Evolutionary conservation across 64 coral and sea anemone genomes (phyloP), one percentile per base, ranked within the genome.

Genomic region (Actinia equina): DNA sequence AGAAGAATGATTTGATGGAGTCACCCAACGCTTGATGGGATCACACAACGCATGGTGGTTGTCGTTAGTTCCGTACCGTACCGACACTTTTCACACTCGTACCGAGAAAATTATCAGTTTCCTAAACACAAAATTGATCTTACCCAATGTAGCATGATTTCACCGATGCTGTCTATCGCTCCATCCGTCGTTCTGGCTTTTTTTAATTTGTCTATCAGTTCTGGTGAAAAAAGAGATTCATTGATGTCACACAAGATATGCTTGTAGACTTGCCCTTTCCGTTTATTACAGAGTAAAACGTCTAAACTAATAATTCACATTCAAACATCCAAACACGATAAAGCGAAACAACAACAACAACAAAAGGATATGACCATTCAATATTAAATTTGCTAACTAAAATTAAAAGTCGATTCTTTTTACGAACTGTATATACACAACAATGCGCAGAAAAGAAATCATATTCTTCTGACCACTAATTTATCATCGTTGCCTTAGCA

Each of bases 131-230:
- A 26, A 67, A 30, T 22, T 20, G 4, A 45, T 74, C 91, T 53
- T 96, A 96, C 94, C 94, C 94, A 96, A 80, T 90, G 86, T 51
- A 96, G 59, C 94, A 96, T 96, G 26, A 96, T 77, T 77, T 96
- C 91, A 55, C 94, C 94, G 18, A 96, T 93, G 64, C 85, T 93
- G 41, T 96, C 84, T 58, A 90, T 93, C 0, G 91, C 93, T 12
- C 94, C 94, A 78, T 96, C 91, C 17, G 88, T 52, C n/a, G 91
- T 83, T 71, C 88, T 87, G 0, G 88, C 94, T 80, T 60, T 61
- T 42, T 90, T 96, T 30, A 96, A 84, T 60, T 89, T 86, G 58
- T 67, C 86, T 60, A 93, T 89, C 15, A 96, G 86, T 71, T 96
- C 94, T 96, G 85, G 44, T 15, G 26, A 26, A 74, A 74, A 74